These are phyloP conservation scores for Pygmarrhopalites habei DNA, from an alignment of 1,140 invertebrate genomes.

Conservation along the genomic window DNA sequence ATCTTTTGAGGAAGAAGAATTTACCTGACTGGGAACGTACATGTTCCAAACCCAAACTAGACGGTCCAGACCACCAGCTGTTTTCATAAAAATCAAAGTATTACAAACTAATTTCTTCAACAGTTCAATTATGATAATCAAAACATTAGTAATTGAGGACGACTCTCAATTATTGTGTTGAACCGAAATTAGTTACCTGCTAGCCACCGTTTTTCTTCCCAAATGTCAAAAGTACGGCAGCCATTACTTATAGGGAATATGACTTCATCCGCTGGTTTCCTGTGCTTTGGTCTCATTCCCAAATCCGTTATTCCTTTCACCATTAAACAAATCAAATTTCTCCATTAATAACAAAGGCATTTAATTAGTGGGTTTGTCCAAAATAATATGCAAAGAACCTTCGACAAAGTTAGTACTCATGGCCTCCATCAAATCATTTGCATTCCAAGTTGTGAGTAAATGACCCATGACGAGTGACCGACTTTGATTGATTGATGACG, in stretches of 20 bases:
- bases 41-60: constrained; percentile 22
- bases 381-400: too few species aligned
- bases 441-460: constrained; percentile 1
- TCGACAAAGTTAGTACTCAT: constrained; percentile 5
- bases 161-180: too few species aligned
- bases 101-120: too few species aligned
- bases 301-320: constrained; percentile 9
- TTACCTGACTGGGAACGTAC: constrained; percentile 11
- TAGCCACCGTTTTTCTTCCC: constrained; percentile 18
- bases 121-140: too few species aligned
- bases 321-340: too few species aligned
- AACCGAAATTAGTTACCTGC: too few species aligned
- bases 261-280: constrained; percentile 9
- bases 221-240: constrained; percentile 18
- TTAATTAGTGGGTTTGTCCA: too few species aligned
- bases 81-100: too few species aligned
- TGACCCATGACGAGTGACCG: constrained; percentile 10
- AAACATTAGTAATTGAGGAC: too few species aligned
- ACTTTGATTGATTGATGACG: constrained; percentile 4
- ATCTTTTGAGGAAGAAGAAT: too few species aligned
- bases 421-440: constrained; percentile 14
- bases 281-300: not conserved
- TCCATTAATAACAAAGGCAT: too few species aligned
- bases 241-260: constrained; percentile 15
- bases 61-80: constrained; percentile 16